Evolutionary conservation across 2,888 invertebrate species (phyloP), one percentile per base, ranked within the genome.

Genomic region (Germaria angustata): DNA sequence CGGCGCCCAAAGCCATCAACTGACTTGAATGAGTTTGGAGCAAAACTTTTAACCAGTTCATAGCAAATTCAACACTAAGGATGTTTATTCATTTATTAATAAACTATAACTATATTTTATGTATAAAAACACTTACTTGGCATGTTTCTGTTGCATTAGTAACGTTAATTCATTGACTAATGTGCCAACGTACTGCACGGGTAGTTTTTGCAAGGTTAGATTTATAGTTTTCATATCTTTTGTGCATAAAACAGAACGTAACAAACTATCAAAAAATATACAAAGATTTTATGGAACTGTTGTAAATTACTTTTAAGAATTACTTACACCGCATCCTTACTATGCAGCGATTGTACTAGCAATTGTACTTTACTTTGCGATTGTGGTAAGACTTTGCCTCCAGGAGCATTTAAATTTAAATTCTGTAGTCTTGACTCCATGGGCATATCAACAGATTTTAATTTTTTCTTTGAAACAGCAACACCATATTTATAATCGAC

Each of bases 361-460:
- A 98, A 92, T 84, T 96, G 95, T 1, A 95, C 95, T 87, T 97
- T 93, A 90, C 96, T 97, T 87, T 95, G 94, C 0, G 93, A 92
- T 81, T 92, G 92, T 2, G 93, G 92, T 0, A 78, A 46, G 11
- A 84, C 65, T 49, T 86, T 86, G n/a, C 92, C 91, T 84, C 92
- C 89, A 46, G 90, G 88, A 3, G 91, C 86, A 7, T 92, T 92
- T 22, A 97, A 89, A 20, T 95, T 94, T 24, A 98, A 92, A 90
- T 97, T 97, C 84, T 96, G 95, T 22, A 98, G 90, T 34, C 97
- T 92, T 8, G 95, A 94, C 89, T 97, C 97, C 93, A 98, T 95
- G 0, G 97, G 95, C 75, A 91, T 88, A 71, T 91, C 90, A 6
- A 88, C 71, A 0, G 87, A 80, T 51, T 88, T 88, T 0, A 88